phyloP scores from a whole-genome alignment of 2,797 vertebrate species.

The Fistularia tabacaria region DNA sequence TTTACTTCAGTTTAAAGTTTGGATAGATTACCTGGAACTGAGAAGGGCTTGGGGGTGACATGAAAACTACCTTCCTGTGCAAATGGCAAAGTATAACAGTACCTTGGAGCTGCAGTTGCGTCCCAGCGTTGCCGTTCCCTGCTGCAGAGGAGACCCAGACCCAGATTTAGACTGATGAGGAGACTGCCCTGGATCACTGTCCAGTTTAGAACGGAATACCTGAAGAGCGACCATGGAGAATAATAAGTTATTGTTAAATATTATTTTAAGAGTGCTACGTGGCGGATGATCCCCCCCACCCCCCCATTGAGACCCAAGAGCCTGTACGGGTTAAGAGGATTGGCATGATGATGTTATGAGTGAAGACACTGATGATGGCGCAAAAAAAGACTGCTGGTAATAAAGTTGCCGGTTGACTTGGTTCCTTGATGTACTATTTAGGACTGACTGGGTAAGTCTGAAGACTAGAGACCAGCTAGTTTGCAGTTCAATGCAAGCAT shows the following conservation, averaged over 20 bases:
- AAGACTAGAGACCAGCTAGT: too few relatives aligned
- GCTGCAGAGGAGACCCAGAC: constrained; percentile 79
- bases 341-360: too few relatives aligned
- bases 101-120: constrained; percentile 86
- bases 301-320: too few relatives aligned
- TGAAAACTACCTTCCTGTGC: neutral
- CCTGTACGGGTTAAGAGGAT: too few relatives aligned
- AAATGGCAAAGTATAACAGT: constrained; percentile 1
- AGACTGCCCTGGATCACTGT: constrained; percentile 69
- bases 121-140: constrained; percentile 81
- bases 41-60: too few relatives aligned
- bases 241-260: neutral
- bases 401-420: too few relatives aligned
- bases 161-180: constrained; percentile 68
- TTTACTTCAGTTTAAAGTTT: neutral
- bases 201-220: constrained; percentile 89
- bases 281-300: neutral
- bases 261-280: neutral
- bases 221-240: constrained; percentile 39
- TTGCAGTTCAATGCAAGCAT: too few relatives aligned
- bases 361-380: too few relatives aligned
- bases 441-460: too few relatives aligned
- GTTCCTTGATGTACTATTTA: too few relatives aligned
- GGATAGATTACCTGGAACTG: too few relatives aligned
- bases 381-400: neutral